These are phyloP conservation scores for Cheilosia pagana DNA, from an alignment of 2,888 invertebrate species.

Conservation along the genomic window DNA sequence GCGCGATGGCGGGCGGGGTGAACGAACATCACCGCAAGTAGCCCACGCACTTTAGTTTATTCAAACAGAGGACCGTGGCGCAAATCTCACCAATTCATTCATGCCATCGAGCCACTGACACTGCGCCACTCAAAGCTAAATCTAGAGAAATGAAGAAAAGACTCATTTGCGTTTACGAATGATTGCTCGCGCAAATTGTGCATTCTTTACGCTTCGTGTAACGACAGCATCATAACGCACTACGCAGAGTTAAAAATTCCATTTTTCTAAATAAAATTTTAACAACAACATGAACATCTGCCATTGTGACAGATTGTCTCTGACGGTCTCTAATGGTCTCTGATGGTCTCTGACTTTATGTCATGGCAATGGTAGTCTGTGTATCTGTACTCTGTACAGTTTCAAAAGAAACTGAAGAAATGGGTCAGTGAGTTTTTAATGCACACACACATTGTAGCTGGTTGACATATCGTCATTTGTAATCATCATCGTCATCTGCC, in stretches of 20 bases:
- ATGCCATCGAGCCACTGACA: slow-evolving; percentile 43
- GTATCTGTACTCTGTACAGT: too few relatives aligned
- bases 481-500: slow-evolving; percentile 10
- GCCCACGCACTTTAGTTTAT: slow-evolving; percentile 58
- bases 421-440: slow-evolving; percentile 53
- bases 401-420: slow-evolving; percentile 28
- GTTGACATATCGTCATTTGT: slow-evolving; percentile 43
- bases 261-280: slow-evolving; percentile 66
- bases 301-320: slow-evolving; percentile 51
- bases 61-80: not conserved
- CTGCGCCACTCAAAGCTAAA: not conserved
- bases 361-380: not conserved
- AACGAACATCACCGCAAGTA: slow-evolving; percentile 36
- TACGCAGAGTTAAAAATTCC: slow-evolving; percentile 8
- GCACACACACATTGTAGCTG: not conserved
- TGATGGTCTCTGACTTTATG: slow-evolving; percentile 16
- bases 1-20: slow-evolving; percentile 23
- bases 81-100: slow-evolving; percentile 43
- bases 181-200: slow-evolving; percentile 60
- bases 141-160: slow-evolving; percentile 37
- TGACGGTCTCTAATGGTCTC: slow-evolving; percentile 22
- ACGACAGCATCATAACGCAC: not conserved
- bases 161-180: slow-evolving; percentile 40
- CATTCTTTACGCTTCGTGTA: slow-evolving; percentile 64
- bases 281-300: slow-evolving; percentile 65